These are phyloP conservation scores for Madoqua kirkii DNA, from an alignment of 2,113 vertebrate species.

Conservation along the genomic window DNA sequence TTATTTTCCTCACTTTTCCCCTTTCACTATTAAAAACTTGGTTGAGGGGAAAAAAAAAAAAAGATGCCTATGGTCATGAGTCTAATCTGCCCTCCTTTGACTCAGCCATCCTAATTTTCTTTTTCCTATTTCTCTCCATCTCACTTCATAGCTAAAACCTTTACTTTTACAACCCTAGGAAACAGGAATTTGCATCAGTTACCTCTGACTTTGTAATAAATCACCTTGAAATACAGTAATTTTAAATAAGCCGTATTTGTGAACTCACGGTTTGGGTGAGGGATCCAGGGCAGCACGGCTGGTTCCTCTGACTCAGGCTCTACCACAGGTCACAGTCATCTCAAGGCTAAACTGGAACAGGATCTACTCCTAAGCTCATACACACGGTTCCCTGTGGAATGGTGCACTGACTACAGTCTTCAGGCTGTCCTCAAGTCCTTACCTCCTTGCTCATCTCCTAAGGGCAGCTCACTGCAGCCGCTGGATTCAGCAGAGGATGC, in stretches of 20 bases:
- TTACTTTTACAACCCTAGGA: neutral
- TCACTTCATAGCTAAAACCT: neutral
- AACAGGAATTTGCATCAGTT: neutral
- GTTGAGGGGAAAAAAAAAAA: neutral
- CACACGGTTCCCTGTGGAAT: fast-evolving
- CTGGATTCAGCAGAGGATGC: neutral
- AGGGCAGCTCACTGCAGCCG: neutral
- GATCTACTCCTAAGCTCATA: neutral
- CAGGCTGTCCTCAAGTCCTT: neutral
- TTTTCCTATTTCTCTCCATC: neutral
- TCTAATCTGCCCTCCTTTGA: neutral
- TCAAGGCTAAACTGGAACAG: neutral
- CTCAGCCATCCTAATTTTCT: neutral
- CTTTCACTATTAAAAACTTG: neutral
- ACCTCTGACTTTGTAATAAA: neutral
- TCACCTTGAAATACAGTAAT: neutral
- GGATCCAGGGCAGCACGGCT: neutral
- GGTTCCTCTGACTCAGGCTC: neutral
- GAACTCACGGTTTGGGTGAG: neutral
- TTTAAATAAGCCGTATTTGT: neutral
- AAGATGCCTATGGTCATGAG: neutral
- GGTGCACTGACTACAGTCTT: neutral
- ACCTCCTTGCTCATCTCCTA: neutral
- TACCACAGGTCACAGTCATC: neutral
- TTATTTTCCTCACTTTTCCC: neutral